These are phyloP conservation scores for Carduelis carduelis DNA, from an alignment of 2,797 vertebrate genomes.

Conservation along the genomic window DNA sequence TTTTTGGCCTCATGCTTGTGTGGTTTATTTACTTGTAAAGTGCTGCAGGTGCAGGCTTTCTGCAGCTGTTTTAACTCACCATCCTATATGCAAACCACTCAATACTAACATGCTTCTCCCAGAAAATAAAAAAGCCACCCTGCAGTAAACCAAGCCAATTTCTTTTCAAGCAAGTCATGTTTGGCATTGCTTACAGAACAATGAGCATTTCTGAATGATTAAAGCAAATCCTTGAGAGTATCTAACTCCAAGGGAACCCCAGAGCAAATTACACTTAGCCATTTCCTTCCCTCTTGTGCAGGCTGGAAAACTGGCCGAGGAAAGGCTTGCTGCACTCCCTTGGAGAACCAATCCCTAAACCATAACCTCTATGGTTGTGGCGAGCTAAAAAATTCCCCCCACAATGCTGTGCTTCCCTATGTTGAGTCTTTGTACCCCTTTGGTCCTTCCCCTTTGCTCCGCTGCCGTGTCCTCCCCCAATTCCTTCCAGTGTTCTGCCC, in stretches of 20 bases:
- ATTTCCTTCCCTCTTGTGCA: neutral
- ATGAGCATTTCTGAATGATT: neutral
- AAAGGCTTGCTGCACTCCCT: neutral
- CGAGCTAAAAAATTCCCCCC: neutral
- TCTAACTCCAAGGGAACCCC: neutral
- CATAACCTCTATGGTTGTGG: neutral
- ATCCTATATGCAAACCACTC: neutral
- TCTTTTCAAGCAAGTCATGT: neutral
- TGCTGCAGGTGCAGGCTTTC: neutral
- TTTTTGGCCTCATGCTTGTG: neutral
- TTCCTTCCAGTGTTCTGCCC: neutral
- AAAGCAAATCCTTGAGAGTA: neutral
- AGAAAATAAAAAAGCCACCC: neutral
- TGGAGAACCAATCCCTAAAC: neutral
- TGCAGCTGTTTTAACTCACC: neutral
- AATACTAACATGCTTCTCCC: neutral
- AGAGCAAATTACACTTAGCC: neutral
- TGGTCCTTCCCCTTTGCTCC: neutral
- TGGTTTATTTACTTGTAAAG: neutral
- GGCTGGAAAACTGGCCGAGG: neutral
- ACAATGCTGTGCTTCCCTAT: neutral
- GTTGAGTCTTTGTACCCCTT: neutral
- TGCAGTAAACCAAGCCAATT: neutral
- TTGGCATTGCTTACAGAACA: neutral
- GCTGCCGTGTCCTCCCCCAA: fast-evolving